Evolutionary conservation across 2,113 vertebrate species (phyloP).

Genomic region (Parus major): DNA sequence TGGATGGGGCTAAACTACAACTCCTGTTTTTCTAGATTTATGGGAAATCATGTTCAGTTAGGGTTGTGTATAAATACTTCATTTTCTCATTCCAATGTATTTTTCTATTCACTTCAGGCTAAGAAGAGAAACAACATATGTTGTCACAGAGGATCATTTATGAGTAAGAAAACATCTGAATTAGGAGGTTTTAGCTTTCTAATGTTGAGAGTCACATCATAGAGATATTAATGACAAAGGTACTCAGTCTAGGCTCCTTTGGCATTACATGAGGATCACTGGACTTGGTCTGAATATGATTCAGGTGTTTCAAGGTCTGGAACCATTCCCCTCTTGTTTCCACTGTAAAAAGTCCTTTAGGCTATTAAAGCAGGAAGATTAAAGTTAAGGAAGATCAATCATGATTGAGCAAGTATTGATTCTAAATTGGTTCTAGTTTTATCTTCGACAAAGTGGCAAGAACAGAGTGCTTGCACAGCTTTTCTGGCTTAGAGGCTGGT

Average conservation of each 20-base stretch:
- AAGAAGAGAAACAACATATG: background rate
- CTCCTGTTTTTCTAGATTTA: background rate
- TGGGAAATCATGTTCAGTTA: background rate
- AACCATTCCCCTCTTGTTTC: background rate
- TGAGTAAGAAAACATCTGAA: background rate
- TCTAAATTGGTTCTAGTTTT: background rate
- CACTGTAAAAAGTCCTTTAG: background rate
- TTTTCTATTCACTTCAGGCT: background rate
- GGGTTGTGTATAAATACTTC: background rate
- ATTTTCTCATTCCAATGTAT: background rate
- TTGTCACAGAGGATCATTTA: background rate
- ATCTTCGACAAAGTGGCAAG: background rate
- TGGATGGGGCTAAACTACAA: background rate
- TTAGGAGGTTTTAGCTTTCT: background rate
- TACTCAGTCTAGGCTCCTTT: background rate
- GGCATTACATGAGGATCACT: background rate
- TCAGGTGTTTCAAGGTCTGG: background rate
- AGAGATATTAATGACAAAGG: background rate
- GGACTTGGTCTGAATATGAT: background rate
- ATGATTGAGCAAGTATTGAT: background rate
- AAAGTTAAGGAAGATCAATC: background rate
- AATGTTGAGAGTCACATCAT: fast-evolving
- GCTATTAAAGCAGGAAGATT: background rate
- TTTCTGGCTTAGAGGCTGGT: background rate
- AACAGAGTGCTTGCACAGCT: background rate